A percentile compares a stretch with the other conserved stretches of the same genome.
Evolutionary conservation across 2,797 vertebrate genomes (phyloP).

Genomic region (Alfaro cultratus): DNA sequence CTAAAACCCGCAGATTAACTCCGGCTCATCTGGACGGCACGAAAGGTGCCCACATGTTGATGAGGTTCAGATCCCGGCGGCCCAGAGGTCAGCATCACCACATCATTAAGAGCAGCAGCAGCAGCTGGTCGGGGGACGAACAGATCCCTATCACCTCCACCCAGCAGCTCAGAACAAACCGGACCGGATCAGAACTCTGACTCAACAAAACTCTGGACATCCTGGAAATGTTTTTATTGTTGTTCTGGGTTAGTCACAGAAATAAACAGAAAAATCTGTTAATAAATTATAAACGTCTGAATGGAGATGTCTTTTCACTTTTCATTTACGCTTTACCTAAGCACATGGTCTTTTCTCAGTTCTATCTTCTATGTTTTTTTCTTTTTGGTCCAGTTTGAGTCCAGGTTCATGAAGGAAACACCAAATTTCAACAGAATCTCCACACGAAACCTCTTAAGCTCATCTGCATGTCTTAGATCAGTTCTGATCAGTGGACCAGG

Average conservation of each 20-base stretch:
- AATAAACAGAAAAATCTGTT: background rate
- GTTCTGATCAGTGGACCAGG: background rate
- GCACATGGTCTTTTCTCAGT: background rate
- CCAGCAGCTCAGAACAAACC: background rate
- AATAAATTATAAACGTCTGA: background rate
- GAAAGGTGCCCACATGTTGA: slow-evolving; percentile 40
- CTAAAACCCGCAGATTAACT: slow-evolving; percentile 49
- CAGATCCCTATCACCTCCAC: background rate
- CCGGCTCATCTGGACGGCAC: slow-evolving; percentile 33
- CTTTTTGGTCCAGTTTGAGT: background rate
- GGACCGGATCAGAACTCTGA: background rate
- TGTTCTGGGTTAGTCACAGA: background rate
- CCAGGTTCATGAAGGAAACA: background rate
- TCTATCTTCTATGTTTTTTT: background rate
- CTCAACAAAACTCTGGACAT: background rate
- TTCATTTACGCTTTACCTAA: background rate
- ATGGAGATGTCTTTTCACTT: background rate
- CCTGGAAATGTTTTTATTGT: background rate
- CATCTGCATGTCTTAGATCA: background rate
- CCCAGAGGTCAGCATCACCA: slow-evolving; percentile 6
- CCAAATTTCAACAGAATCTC: background rate
- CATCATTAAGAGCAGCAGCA: background rate
- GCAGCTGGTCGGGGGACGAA: background rate
- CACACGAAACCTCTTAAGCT: background rate
- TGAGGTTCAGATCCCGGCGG: background rate